Conservation (phyloP, 2,113 vertebrate species). For the Nansenia antarctica region DNA sequence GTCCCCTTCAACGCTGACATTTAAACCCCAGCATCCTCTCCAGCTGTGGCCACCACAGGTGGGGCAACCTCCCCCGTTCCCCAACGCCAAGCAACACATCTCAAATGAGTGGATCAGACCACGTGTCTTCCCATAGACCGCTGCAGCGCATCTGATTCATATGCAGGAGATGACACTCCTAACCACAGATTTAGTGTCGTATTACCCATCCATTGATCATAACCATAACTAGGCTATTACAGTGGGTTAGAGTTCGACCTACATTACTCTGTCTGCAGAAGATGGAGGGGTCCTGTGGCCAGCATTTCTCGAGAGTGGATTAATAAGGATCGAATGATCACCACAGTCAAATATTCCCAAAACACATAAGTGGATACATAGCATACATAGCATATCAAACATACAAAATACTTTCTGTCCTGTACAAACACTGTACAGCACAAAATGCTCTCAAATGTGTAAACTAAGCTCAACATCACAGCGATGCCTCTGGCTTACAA, state of each 20-base stretch:
- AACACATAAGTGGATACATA: too few relatives aligned
- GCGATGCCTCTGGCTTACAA: not conserved
- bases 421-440: not conserved
- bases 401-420: not conserved
- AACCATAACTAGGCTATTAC: too few relatives aligned
- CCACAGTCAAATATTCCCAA: too few relatives aligned
- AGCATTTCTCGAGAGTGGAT: too few relatives aligned
- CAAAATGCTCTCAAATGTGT: not conserved
- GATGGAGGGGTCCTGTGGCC: too few relatives aligned
- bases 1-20: slow-evolving; percentile 74
- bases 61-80: slow-evolving; percentile 9
- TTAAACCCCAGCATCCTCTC: slow-evolving; percentile 73
- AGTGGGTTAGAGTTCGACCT: too few relatives aligned
- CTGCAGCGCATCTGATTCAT: not conserved
- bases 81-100: slow-evolving; percentile 25
- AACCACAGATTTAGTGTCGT: too few relatives aligned
- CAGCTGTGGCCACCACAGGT: slow-evolving; percentile 69
- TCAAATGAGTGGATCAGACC: slow-evolving; percentile 40
- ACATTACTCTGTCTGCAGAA: too few relatives aligned
- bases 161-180: not conserved
- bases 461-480: not conserved
- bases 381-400: too few relatives aligned
- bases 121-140: slow-evolving; percentile 16
- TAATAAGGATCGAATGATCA: too few relatives aligned
- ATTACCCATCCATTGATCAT: too few relatives aligned